These are phyloP conservation scores for Argya squamiceps DNA, from an alignment of 2,797 vertebrate genomes.

Conservation along the genomic window DNA sequence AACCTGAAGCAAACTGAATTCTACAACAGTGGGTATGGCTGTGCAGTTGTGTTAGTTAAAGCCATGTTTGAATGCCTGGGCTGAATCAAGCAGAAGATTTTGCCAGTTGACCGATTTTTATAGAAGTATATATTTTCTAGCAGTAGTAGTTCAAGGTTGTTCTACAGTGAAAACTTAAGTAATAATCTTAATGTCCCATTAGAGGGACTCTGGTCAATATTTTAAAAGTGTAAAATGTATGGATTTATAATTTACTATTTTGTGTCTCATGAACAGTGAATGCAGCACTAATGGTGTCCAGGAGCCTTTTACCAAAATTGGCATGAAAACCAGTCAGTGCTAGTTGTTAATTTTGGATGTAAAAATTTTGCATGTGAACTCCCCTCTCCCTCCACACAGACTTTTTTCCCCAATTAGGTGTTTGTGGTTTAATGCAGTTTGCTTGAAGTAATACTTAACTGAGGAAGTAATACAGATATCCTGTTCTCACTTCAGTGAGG, in stretches of 20 bases:
- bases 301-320: background rate
- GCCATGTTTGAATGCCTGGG: background rate
- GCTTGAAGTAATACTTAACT: background rate
- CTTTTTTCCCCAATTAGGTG: background rate
- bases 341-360: background rate
- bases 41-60: background rate
- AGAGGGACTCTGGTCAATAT: background rate
- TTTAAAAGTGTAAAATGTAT: background rate
- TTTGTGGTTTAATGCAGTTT: background rate
- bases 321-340: background rate
- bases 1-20: background rate
- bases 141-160: background rate
- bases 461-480: background rate
- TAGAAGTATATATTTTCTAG: background rate
- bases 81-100: background rate
- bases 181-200: background rate
- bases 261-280: background rate
- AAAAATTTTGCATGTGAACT: background rate
- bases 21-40: background rate
- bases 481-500: slow-evolving; percentile 83
- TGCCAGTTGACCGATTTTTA: background rate
- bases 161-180: background rate
- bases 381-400: background rate
- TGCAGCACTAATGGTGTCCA: background rate
- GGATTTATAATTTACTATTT: background rate